Percentiles rank a stretch among this genome's conserved stretches.
These are phyloP conservation scores for Heteractis magnifica DNA, from an alignment of 92 coral and sea anemone genomes.

Conservation along the genomic window DNA sequence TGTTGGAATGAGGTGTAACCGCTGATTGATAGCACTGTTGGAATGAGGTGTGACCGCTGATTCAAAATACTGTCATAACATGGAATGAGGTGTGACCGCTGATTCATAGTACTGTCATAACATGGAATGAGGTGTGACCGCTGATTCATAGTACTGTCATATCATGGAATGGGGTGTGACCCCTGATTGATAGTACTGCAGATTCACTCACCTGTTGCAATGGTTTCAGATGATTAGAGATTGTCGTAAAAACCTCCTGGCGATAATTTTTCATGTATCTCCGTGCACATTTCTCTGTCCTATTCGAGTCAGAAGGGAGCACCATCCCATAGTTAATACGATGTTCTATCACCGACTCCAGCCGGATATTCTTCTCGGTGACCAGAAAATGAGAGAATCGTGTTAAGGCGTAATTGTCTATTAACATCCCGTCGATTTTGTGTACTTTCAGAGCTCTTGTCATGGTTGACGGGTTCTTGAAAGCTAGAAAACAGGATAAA, in stretches of 20 bases:
- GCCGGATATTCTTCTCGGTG: conserved; percentile 62
- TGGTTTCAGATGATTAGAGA: conserved; percentile 65
- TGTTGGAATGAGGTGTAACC: background rate
- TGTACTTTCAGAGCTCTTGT: conserved; percentile 46
- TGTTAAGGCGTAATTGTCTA: conserved; percentile 85
- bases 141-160: background rate
- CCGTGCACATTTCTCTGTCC: conserved; percentile 65
- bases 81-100: background rate
- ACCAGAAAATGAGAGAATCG: conserved; percentile 62
- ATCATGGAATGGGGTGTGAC: background rate
- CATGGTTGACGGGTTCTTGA: conserved; percentile 54
- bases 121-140: background rate
- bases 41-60: background rate
- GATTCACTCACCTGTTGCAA: conserved; percentile 11
- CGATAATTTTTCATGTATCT: conserved; percentile 77
- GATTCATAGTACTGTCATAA: background rate
- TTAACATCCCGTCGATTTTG: conserved; percentile 72
- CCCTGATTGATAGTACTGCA: background rate
- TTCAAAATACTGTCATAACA: background rate
- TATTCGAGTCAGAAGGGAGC: conserved; percentile 66
- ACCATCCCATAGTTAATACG: conserved; percentile 89
- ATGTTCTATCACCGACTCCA: conserved; percentile 82
- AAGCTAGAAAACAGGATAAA: conserved; percentile 42
- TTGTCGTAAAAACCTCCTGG: conserved; percentile 80
- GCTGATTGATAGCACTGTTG: background rate